Base-by-base conservation (phyloP, 2,888 invertebrate species). In the Buathra laborator region DNA sequence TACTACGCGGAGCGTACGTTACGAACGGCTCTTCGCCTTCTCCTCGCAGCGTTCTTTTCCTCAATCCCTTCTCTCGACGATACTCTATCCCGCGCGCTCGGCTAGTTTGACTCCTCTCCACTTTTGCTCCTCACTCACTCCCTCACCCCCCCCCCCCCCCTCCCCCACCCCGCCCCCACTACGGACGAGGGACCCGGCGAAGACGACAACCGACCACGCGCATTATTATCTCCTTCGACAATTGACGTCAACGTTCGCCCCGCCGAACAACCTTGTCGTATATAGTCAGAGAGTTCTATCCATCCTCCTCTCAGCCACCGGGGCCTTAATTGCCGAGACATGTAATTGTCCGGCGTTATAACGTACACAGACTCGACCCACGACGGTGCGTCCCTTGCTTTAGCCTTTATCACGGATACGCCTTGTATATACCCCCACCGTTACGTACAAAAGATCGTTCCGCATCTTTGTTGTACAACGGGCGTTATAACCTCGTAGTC, bases 231-330 rank as follows among this genome's bases (percentile, higher is more conserved):
- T 62, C 32, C 92, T 91, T 90, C 89, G 89, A 90, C 92, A 90
- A 92, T 92, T 92, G 92, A 92, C 92, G 92, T 92, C 92, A 92
- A 91, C 88, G 91, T 89, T 85, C 83, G 84, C 86, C 86, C 84
- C 80, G 37, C 37, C 85, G 87, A 87, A 86, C 89, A 85, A 77
- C 84, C 70, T 86, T 86, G 81, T n/a, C 62, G 62, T 62, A 62
- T 86, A 88, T 76, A 66, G 66, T 43, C 76, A 16, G 48, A 24
- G 59, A 32, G 19, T 66, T 76, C 76, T 66, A 24, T 74, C 74
- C 43, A n/a, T 29, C 43, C 48, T 51, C 37, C 66, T 9, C 14
- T 24, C 76, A 66, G 66, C 66, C 14, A n/a, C 48, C 12, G 87
- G 37, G 7, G 5, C 37, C 37, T 91, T 92, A 91, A 92, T 92